Base-by-base conservation (phyloP, 2,797 vertebrate species). In the Gorsachius magnificus region DNA sequence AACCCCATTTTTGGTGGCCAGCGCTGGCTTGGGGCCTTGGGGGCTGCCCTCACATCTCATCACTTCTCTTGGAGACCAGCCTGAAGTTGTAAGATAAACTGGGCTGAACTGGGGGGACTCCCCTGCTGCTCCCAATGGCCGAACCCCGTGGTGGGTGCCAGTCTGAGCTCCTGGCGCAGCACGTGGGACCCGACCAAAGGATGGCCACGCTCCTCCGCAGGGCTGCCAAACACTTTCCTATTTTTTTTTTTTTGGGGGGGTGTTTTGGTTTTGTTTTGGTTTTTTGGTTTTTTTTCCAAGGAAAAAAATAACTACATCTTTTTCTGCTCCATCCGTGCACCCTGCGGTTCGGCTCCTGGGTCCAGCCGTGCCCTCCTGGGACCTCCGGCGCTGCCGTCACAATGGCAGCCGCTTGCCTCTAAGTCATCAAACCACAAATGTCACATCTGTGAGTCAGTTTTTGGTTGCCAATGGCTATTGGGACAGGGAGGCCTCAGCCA, bases 161-260 rank as follows among this genome's bases (percentile, higher is more conserved):
- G 31, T 16, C 18, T 2, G 4, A 26, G 50, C 11, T 57, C 33
- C 13, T 0, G 1, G 20, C 0, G 1, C 36, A 54, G 36, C 14
- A 11, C 7, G 0, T 8, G 22, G 53, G 65, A 66, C 46, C 9
- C 1, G 4, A 22, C 64, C 3, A 5, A 61, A 13, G 20, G 4
- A 0, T 1, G 5, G 35, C n/a, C 4, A 2, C 3, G 9, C 41
- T 50, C 57, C 48, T 46, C 50, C 2, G 1, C 0, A 3, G 54
- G 26, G 54, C 54, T 80, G 35, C 29, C 31, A 24, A 54, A 24
- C 8, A 2, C 29, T 69, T 28, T 36, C 50, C 24, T 31, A 28
- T 16, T n/a, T 5, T 51, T 16, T 51, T 28, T 22, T 43, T 43
- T 16, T 41, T 41, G 12, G 38, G 38, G 36, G 36, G 36, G 38